Evolutionary conservation across 2,888 invertebrate species (phyloP).

Genomic region (Crocallis elinguaria): DNA sequence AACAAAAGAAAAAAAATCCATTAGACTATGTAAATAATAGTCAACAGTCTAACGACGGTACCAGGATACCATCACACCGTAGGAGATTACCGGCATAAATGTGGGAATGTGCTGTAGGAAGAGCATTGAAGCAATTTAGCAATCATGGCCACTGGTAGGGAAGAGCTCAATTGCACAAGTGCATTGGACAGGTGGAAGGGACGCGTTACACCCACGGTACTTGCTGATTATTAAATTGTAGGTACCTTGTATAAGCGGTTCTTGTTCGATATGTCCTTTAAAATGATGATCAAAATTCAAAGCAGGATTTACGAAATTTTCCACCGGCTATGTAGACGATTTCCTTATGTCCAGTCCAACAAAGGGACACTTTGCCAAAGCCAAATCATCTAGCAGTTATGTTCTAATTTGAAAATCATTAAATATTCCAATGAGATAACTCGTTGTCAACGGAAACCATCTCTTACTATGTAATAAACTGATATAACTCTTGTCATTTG

Average conservation of each 20-base stretch:
- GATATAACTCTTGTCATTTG: too few relatives aligned
- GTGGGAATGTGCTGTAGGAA: conserved; percentile 48
- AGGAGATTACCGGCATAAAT: conserved; percentile 37
- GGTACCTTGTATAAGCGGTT: background rate
- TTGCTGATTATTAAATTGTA: conserved; percentile 16
- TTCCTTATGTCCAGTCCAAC: background rate
- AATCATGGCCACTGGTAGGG: conserved; percentile 39
- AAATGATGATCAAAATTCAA: background rate
- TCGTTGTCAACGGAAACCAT: too few relatives aligned
- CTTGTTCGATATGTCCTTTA: background rate
- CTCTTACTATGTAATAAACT: too few relatives aligned
- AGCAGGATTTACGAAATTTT: background rate
- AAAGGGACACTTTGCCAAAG: background rate
- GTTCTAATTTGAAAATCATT: too few relatives aligned
- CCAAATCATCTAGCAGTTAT: background rate
- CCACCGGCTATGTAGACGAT: background rate
- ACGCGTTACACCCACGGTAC: conserved; percentile 38
- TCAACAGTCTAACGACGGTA: conserved; percentile 27
- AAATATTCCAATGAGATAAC: too few relatives aligned
- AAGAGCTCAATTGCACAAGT: conserved; percentile 46
- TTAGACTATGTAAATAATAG: conserved; percentile 31
- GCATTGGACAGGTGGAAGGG: conserved; percentile 38
- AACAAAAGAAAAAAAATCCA: conserved; percentile 28
- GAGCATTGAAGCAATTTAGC: conserved; percentile 49
- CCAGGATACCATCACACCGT: conserved; percentile 33